Percentiles rank a stretch among this genome's conserved stretches.
These are phyloP conservation scores for Xanthia togata DNA, from an alignment of 2,888 invertebrate genomes.

Conservation along the genomic window DNA sequence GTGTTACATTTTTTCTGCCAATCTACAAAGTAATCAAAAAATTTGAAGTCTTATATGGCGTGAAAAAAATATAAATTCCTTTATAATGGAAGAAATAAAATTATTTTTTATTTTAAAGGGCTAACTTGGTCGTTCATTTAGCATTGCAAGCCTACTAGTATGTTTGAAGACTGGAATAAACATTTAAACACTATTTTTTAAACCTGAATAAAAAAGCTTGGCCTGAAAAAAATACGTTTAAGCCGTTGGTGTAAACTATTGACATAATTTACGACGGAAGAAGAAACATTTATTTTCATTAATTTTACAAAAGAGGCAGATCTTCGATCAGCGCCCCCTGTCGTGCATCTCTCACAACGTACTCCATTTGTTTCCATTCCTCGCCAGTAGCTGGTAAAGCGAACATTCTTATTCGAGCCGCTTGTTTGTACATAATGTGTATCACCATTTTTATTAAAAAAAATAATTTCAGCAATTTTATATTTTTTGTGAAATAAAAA, in stretches of 20 bases:
- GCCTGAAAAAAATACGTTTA: background rate
- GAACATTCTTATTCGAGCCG: constrained; percentile 71
- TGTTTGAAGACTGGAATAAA: background rate
- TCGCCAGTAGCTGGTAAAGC: too few relatives aligned
- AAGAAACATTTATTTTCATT: constrained; percentile 8
- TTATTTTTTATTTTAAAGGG: background rate
- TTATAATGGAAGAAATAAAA: background rate
- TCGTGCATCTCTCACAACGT: constrained; percentile 59
- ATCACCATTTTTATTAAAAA: too few relatives aligned
- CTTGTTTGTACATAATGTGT: constrained; percentile 38
- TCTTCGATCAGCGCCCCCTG: background rate
- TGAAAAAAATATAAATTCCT: background rate
- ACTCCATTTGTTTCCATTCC: too few relatives aligned
- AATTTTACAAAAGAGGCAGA: background rate
- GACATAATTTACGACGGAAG: background rate
- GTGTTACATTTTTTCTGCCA: too few relatives aligned
- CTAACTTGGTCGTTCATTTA: background rate
- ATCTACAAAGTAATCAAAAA: background rate
- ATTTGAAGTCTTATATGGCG: too few relatives aligned
- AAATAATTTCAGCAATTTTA: too few relatives aligned
- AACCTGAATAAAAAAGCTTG: background rate
- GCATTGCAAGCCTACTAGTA: background rate
- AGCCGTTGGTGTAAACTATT: too few relatives aligned
- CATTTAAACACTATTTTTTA: background rate
- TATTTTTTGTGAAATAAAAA: background rate